Evolutionary conservation across 2,797 vertebrate genomes (phyloP).

Genomic region (Crossoptilon crossoptilon): DNA sequence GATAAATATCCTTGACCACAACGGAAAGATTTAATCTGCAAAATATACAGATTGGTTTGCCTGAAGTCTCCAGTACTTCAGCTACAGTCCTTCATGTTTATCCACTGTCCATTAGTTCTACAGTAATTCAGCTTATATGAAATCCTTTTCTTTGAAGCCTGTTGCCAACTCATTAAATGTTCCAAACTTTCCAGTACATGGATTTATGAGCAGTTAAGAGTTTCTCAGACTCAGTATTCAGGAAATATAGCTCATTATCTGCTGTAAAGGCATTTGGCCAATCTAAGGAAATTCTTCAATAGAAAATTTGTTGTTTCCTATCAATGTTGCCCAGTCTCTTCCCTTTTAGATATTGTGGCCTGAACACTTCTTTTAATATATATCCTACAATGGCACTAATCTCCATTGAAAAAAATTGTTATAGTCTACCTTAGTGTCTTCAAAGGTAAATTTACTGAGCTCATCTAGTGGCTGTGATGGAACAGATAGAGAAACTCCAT

Average conservation of each 20-base stretch:
- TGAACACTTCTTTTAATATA: neutral
- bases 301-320: constrained; percentile 50
- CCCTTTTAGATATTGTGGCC: constrained; percentile 18
- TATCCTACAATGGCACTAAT: neutral
- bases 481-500: constrained; percentile 24
- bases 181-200: constrained; percentile 37
- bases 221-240: constrained; percentile 47
- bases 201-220: constrained; percentile 59
- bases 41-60: neutral
- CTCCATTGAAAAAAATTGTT: constrained; percentile 14
- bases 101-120: constrained; percentile 4
- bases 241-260: constrained; percentile 55
- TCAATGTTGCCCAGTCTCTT: neutral
- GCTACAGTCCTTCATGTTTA: neutral
- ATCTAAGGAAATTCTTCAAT: constrained; percentile 43
- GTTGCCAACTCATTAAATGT: constrained; percentile 58
- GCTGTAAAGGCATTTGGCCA: constrained; percentile 51
- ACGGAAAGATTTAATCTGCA: constrained; percentile 16
- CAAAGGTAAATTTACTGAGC: constrained; percentile 51
- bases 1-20: neutral
- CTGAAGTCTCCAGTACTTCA: neutral
- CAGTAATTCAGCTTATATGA: neutral
- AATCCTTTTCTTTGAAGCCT: constrained; percentile 40
- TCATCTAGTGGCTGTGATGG: constrained; percentile 33
- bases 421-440: constrained; percentile 12